A percentile compares a stretch with the other conserved stretches of the same genome.
Conservation (phyloP, 2,113 vertebrate species). For the Leiothrix lutea region DNA sequence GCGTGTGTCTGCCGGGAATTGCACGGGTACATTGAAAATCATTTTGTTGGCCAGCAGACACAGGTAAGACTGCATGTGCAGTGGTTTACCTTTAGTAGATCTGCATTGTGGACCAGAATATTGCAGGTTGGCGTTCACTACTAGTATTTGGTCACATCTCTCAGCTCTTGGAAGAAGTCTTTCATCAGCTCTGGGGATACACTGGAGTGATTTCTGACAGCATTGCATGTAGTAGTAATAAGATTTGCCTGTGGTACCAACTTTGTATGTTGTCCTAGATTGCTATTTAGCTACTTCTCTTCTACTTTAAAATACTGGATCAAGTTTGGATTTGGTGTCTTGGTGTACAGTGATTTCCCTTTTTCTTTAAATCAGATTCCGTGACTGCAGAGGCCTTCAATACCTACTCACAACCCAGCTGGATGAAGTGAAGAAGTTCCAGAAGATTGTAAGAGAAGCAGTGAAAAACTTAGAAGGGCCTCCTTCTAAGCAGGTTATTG, state of each 20-base stretch:
- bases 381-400: conserved; percentile 89
- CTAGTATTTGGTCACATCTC: fast-evolving
- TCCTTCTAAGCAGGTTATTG: conserved; percentile 88
- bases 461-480: conserved; percentile 92
- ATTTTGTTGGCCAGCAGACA: background rate
- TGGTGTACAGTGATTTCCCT: background rate
- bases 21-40: background rate
- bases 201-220: background rate
- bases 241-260: background rate
- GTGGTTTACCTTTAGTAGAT: background rate
- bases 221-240: background rate
- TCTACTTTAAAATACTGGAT: background rate
- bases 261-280: background rate
- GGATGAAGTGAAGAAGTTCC: conserved; percentile 89
- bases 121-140: background rate
- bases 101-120: background rate
- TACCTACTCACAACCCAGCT: conserved; percentile 90
- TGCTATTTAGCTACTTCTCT: background rate
- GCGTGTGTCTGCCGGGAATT: background rate
- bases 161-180: background rate
- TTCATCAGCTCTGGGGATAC: background rate
- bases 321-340: background rate
- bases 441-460: conserved; percentile 88
- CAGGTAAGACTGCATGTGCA: background rate
- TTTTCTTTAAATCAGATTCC: conserved; percentile 79